phyloP scores from a whole-genome alignment of 30 jellyfish, hydroid and myxozoan species.

The Hydra vulgaris region DNA sequence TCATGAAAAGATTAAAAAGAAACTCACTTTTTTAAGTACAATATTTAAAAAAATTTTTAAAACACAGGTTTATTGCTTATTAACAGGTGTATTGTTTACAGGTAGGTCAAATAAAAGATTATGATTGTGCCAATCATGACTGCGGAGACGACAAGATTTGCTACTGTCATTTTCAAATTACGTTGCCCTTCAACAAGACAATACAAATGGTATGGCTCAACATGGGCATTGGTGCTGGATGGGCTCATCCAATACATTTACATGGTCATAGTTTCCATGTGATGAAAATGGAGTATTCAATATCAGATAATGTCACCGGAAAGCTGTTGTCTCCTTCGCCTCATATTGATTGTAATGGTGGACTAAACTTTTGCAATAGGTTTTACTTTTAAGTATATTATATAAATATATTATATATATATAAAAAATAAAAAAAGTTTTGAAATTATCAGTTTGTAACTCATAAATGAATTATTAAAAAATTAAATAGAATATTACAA shows the following conservation, averaged over 20 bases:
- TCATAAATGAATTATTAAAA: not conserved
- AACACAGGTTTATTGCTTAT: too few species aligned
- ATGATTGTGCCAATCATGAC: conserved; percentile 62
- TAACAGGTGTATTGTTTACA: too few species aligned
- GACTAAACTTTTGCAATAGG: conserved; percentile 68
- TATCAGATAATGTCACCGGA: conserved; percentile 62
- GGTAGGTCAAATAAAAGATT: conserved; percentile 41
- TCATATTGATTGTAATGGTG: conserved; percentile 84
- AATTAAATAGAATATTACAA: too few species aligned
- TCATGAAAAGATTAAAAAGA: too few species aligned
- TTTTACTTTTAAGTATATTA: not conserved
- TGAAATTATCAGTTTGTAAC: conserved; percentile 6
- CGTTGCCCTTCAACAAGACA: conserved; percentile 58
- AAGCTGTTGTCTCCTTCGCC: conserved; percentile 53
- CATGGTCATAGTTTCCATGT: conserved; percentile 85
- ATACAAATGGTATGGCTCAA: conserved; percentile 81
- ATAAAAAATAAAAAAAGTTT: too few species aligned
- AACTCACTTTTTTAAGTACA: too few species aligned
- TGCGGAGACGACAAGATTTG: conserved; percentile 83
- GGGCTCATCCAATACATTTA: conserved; percentile 80
- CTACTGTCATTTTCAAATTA: conserved; percentile 51
- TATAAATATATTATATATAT: not conserved
- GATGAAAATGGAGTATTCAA: conserved; percentile 70
- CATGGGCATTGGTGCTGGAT: conserved; percentile 41
- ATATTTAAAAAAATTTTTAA: too few species aligned